These are phyloP conservation scores for Microcebus griseorufus DNA, from an alignment of 2,113 vertebrate genomes.

Conservation along the genomic window DNA sequence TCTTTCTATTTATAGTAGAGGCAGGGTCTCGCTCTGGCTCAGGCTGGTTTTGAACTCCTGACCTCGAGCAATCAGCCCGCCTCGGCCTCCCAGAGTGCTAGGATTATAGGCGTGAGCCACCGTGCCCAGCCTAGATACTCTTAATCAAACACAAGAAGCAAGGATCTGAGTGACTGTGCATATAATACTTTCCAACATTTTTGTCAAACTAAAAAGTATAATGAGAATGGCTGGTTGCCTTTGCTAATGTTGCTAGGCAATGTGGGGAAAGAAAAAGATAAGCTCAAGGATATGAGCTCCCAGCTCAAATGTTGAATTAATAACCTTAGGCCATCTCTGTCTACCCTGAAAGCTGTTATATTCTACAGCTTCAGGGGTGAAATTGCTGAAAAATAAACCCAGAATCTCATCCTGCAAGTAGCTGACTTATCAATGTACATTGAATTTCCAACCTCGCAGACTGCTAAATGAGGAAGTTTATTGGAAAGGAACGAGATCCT, in stretches of 20 bases:
- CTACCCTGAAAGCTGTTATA: not conserved
- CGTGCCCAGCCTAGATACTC: not conserved
- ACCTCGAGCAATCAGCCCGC: too few species aligned
- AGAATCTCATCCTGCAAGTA: not conserved
- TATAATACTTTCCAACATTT: not conserved
- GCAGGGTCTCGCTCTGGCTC: too few species aligned
- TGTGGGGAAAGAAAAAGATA: not conserved
- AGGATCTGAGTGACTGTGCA: not conserved
- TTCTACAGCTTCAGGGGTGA: not conserved
- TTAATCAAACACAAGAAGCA: not conserved
- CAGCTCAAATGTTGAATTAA: not conserved
- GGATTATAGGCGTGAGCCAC: too few species aligned
- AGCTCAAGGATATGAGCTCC: not conserved
- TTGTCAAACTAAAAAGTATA: not conserved
- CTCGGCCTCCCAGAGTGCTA: too few species aligned
- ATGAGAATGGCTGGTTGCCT: not conserved
- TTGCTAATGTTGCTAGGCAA: not conserved
- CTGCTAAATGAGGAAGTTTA: not conserved
- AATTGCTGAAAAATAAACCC: not conserved
- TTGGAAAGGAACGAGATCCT: not conserved
- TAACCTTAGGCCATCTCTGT: not conserved
- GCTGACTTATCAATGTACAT: not conserved
- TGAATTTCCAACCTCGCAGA: not conserved
- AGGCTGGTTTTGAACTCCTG: too few species aligned
- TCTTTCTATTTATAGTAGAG: too few species aligned